A percentile compares a stretch with the other conserved stretches of the same genome.
Conservation (phyloP, 2,113 vertebrate genomes). For the Eudyptes chrysolophus region DNA sequence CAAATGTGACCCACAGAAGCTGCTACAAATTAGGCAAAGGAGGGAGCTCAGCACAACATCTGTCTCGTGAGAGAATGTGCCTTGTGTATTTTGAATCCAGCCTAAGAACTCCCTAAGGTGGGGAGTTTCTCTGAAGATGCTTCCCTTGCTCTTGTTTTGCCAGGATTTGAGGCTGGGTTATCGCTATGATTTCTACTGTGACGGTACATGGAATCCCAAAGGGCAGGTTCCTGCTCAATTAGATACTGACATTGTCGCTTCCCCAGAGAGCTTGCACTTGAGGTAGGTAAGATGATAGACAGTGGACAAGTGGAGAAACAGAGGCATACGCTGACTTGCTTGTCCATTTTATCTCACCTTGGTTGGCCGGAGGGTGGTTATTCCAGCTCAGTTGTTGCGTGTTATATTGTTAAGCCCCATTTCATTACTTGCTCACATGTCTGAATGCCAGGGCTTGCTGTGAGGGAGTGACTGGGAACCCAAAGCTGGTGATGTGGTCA, state of each 20-base stretch:
- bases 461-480: background rate
- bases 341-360: background rate
- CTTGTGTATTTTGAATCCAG: background rate
- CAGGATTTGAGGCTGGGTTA: background rate
- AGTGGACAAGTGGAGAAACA: background rate
- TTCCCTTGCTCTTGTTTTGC: background rate
- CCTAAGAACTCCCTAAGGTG: background rate
- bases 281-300: background rate
- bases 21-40: background rate
- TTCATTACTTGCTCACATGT: background rate
- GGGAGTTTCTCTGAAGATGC: background rate
- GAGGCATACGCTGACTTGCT: background rate
- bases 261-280: background rate
- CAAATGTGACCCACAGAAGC: background rate
- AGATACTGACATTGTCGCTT: background rate
- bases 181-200: background rate
- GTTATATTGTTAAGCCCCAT: fast-evolving
- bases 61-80: background rate
- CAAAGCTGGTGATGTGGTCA: background rate
- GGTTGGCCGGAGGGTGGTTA: background rate
- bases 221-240: background rate
- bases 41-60: background rate
- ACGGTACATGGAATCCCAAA: background rate
- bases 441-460: background rate
- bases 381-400: background rate